Conservation (phyloP, 2,113 vertebrate species). For the Caranx melampygus region DNA sequence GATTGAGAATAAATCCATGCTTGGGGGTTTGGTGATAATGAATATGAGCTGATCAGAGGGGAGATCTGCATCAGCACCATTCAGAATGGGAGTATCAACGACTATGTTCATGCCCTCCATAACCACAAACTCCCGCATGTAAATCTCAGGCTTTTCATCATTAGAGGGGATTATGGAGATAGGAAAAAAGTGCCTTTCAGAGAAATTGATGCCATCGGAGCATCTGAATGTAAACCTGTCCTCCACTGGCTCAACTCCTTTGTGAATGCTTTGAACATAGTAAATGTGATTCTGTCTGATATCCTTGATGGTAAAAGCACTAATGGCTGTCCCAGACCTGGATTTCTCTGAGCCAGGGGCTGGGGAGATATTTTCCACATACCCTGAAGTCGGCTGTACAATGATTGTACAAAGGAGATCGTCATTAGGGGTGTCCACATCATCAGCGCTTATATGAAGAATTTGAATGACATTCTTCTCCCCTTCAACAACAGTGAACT, state of each 20-base stretch:
- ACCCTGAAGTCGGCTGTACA: slow-evolving; percentile 91
- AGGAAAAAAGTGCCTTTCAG: slow-evolving; percentile 90
- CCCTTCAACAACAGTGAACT: slow-evolving; percentile 88
- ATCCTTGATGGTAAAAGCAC: slow-evolving; percentile 94
- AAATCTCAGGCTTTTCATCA: slow-evolving; percentile 94
- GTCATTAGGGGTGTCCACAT: slow-evolving; percentile 89
- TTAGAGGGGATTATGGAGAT: slow-evolving; percentile 90
- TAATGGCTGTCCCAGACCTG: slow-evolving; percentile 91
- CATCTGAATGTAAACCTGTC: slow-evolving; percentile 94
- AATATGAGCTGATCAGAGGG: slow-evolving; percentile 89
- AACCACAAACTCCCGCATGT: slow-evolving; percentile 93
- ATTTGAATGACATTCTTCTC: slow-evolving; percentile 86
- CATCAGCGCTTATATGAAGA: slow-evolving; percentile 87
- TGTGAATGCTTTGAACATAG: slow-evolving; percentile 97
- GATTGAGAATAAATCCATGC: slow-evolving; percentile 91
- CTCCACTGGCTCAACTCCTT: slow-evolving; percentile 92
- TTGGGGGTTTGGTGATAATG: slow-evolving; percentile 87
- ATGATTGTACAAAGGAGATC: slow-evolving; percentile 95
- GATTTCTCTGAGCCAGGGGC: slow-evolving; percentile 97
- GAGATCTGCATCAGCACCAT: slow-evolving; percentile 90
- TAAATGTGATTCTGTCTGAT: slow-evolving; percentile 90
- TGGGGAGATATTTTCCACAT: slow-evolving; percentile 95
- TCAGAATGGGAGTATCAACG: slow-evolving; percentile 92
- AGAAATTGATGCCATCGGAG: slow-evolving; percentile 96
- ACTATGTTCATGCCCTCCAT: slow-evolving; percentile 98